A percentile compares a stretch with the other conserved stretches of the same genome.
Evolutionary conservation across 2,888 invertebrate genomes (phyloP).

Genomic region (Stenodema calcarata): DNA sequence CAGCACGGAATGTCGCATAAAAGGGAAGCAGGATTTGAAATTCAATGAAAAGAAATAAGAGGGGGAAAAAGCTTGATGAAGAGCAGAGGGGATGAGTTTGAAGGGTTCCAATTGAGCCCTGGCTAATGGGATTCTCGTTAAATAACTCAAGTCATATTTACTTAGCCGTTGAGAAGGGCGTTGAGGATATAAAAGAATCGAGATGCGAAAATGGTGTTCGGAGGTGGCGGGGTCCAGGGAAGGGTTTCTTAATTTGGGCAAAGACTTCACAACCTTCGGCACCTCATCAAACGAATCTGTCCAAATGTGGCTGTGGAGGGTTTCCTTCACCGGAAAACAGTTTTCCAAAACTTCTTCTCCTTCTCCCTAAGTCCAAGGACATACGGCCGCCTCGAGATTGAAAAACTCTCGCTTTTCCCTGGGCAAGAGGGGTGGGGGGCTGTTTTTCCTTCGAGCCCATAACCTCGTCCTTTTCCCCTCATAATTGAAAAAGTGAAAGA

Average conservation of each 20-base stretch:
- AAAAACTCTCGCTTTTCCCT: background rate
- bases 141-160: background rate
- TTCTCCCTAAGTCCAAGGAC: background rate
- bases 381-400: background rate
- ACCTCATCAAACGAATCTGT: background rate
- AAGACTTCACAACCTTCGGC: background rate
- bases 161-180: background rate
- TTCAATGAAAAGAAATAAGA: background rate
- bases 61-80: background rate
- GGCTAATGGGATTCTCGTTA: background rate
- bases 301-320: background rate
- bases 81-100: background rate
- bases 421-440: background rate
- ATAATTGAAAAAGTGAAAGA: background rate
- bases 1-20: no score
- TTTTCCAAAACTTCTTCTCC: background rate
- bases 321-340: background rate
- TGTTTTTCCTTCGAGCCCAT: background rate
- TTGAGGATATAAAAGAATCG: background rate
- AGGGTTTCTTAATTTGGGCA: background rate
- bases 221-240: background rate
- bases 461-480: background rate
- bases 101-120: background rate
- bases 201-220: background rate
- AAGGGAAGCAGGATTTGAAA: no score